Base-by-base conservation (phyloP, 2,797 vertebrate genomes). In the Psittacula derbiana region DNA sequence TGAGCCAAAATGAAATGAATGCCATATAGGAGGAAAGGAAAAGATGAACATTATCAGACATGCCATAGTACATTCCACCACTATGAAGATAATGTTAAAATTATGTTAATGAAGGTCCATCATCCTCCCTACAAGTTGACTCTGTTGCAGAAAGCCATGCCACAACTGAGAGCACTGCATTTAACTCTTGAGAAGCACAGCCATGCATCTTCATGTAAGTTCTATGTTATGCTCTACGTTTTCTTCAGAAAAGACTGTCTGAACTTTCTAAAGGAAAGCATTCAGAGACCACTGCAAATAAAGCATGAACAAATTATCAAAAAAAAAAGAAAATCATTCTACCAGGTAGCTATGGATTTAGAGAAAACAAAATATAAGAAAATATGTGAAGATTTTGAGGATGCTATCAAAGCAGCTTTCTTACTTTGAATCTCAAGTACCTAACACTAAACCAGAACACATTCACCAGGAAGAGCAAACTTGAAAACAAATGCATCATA, bases 11-110 rank as follows among this genome's bases (percentile, higher is more conserved):
- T 99, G 98, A 98, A 98, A 98, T 98, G 98, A 98, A 97, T 98
- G 98, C 98, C 98, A 98, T 98, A 98, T 94, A 99, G 97, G 97
- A 98, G 98, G 98, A 98, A 99, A 98, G 99, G 98, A 99, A 98
- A 98, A 99, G 98, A 99, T 98, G 97, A 98, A 97, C 96, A 98
- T 99, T 99, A 99, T 98, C 98, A 99, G 97, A 98, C 97, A 97
- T 97, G 98, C 97, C 97, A 98, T 95, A 97, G 96, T 94, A 97
- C 80, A 97, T 96, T 96, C 86, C 93, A 97, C 96, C 92, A 96
- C 92, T 97, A 98, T 93, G 98, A 97, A 97, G 97, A 97, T 78
- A 95, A 96, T 94, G 89, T 93, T 96, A 96, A 92, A 92, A 88
- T 84, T 74, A 93, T 91, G 93, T 92, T 95, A 97, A 95, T 88